A percentile compares a stretch with the other conserved stretches of the same genome.
Evolutionary conservation across 2,113 vertebrate species (phyloP).

Genomic region (Narcine bancroftii): DNA sequence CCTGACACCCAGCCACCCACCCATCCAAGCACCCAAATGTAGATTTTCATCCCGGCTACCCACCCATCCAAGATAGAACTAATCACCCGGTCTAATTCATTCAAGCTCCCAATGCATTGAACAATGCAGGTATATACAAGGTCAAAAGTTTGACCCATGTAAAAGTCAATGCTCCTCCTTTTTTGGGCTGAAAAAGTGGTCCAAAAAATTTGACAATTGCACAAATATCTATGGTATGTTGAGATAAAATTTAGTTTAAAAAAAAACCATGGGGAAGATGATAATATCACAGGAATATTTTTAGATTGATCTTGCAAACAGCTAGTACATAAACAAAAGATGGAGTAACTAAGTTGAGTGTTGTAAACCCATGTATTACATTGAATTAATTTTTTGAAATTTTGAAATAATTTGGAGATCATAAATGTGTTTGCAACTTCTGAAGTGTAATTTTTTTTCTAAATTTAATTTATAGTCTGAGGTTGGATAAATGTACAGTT

Average conservation of each 20-base stretch:
- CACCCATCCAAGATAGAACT: too few species aligned
- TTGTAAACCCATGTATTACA: neutral
- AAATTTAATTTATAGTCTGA: neutral
- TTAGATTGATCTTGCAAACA: neutral
- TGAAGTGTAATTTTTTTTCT: neutral
- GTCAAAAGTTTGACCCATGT: too few species aligned
- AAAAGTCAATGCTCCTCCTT: too few species aligned
- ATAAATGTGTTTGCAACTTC: neutral
- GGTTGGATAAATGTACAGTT: neutral
- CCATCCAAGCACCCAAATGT: too few species aligned
- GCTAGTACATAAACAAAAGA: neutral
- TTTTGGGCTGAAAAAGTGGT: too few species aligned
- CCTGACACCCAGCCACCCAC: too few species aligned
- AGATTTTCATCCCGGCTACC: too few species aligned
- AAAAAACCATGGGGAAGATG: neutral
- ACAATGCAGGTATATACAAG: too few species aligned
- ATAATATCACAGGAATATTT: neutral
- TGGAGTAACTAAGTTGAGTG: neutral
- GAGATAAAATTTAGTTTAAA: neutral
- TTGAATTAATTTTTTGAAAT: neutral
- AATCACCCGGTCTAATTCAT: too few species aligned
- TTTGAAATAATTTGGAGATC: neutral
- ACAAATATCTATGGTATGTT: too few species aligned
- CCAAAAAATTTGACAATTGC: too few species aligned
- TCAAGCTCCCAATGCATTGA: too few species aligned